Evolutionary conservation across 2,797 vertebrate genomes (phyloP).

Genomic region (Etheostoma perlongum): DNA sequence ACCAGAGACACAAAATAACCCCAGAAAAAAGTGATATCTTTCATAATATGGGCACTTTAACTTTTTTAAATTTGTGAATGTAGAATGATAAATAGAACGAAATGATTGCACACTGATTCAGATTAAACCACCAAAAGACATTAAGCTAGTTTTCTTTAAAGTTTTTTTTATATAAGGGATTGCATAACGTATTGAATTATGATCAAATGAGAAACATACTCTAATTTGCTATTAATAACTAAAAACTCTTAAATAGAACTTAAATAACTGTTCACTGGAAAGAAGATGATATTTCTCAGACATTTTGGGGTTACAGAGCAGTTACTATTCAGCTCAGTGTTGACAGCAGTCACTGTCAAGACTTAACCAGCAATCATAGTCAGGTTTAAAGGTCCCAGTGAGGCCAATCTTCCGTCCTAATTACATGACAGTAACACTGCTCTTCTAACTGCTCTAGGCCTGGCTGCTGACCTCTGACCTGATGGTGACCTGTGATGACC

Average conservation of each 20-base stretch:
- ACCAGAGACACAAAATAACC: no score
- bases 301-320: slow-evolving; percentile 1
- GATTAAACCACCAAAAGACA: no score
- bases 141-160: neutral
- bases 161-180: slow-evolving; percentile 1
- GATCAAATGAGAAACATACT: slow-evolving; percentile 2
- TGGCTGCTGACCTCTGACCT: slow-evolving; percentile 51
- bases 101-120: no score
- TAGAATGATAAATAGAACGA: no score
- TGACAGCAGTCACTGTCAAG: slow-evolving; percentile 4
- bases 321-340: neutral
- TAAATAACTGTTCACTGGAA: neutral
- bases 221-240: neutral
- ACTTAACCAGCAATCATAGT: neutral
- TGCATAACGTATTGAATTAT: neutral
- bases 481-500: slow-evolving; percentile 47
- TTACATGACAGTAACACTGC: slow-evolving; percentile 50
- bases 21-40: no score
- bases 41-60: no score
- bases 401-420: slow-evolving; percentile 51
- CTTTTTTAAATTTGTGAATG: no score
- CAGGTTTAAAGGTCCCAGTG: slow-evolving; percentile 50
- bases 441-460: slow-evolving; percentile 22
- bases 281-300: neutral
- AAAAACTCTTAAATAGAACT: neutral